These are phyloP conservation scores for Cantharis flavilabris DNA, from an alignment of 2,888 invertebrate genomes.

Conservation along the genomic window DNA sequence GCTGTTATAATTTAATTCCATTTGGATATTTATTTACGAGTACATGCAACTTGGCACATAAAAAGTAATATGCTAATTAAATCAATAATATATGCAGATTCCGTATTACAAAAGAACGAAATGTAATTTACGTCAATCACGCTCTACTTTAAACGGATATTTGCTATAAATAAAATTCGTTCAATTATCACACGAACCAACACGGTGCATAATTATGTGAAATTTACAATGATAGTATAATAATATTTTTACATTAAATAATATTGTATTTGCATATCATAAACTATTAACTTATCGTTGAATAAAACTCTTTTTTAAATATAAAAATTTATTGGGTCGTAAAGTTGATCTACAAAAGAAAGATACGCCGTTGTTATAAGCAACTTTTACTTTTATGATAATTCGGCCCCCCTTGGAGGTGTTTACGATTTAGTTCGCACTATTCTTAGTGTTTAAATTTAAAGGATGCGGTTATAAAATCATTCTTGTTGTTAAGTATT, in stretches of 20 bases:
- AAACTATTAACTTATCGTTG: not conserved
- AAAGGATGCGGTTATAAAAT: not conserved
- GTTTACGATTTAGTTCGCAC: constrained; percentile 1
- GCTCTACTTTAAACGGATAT: not conserved
- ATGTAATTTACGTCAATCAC: not conserved
- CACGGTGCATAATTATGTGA: not conserved
- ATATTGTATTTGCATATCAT: not conserved
- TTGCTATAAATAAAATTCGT: not conserved
- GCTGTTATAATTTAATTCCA: not conserved
- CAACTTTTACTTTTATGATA: not conserved
- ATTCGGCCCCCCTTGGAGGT: not conserved
- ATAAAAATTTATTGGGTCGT: not conserved
- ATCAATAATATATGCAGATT: not conserved
- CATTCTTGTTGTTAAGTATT: not conserved
- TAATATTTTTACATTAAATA: not conserved
- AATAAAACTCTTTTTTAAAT: not conserved
- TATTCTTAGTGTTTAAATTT: not conserved
- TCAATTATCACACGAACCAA: not conserved
- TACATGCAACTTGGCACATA: not conserved
- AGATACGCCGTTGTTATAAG: not conserved
- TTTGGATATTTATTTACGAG: not conserved
- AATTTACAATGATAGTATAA: not conserved
- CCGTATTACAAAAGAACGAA: not conserved
- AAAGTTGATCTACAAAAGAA: not conserved
- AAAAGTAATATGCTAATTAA: not conserved